Percentiles rank a stretch among this genome's conserved stretches.
These are phyloP conservation scores for Lycaena phlaeas DNA, from an alignment of 2,888 invertebrate species.

Conservation along the genomic window DNA sequence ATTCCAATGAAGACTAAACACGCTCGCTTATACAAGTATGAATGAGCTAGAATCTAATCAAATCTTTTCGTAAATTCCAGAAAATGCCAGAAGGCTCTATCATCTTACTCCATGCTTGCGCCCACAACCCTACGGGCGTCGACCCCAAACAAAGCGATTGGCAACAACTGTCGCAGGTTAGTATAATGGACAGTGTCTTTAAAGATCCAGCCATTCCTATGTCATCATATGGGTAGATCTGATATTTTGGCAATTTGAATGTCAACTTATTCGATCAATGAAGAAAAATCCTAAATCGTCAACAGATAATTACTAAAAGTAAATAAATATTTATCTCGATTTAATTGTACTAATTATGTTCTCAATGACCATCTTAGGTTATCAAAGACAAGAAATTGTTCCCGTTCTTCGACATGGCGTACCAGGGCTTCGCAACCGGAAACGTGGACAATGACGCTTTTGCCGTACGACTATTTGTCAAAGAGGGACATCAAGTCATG, in stretches of 20 bases:
- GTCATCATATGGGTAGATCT: neutral
- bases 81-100: slow-evolving; percentile 94
- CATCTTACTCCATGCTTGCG: slow-evolving; percentile 95
- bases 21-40: too few species aligned
- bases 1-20: too few species aligned
- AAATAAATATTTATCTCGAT: too few species aligned
- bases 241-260: too few species aligned
- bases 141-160: slow-evolving; percentile 92
- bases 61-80: slow-evolving; percentile 54
- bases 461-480: slow-evolving; percentile 89
- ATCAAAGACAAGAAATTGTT: slow-evolving; percentile 87
- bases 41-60: neutral
- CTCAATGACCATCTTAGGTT: slow-evolving; percentile 51
- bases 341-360: too few species aligned
- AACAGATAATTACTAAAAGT: too few species aligned
- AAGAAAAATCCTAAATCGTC: too few species aligned
- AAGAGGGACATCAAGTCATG: slow-evolving; percentile 89
- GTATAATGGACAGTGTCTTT: slow-evolving; percentile 9
- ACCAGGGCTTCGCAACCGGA: slow-evolving; percentile 96
- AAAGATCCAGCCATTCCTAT: too few species aligned
- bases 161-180: slow-evolving; percentile 86
- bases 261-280: too few species aligned
- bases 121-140: slow-evolving; percentile 98
- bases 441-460: slow-evolving; percentile 89
- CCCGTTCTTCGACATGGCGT: slow-evolving; percentile 98